These are phyloP conservation scores for Micromys minutus DNA, from an alignment of 2,113 vertebrate species.

Conservation along the genomic window DNA sequence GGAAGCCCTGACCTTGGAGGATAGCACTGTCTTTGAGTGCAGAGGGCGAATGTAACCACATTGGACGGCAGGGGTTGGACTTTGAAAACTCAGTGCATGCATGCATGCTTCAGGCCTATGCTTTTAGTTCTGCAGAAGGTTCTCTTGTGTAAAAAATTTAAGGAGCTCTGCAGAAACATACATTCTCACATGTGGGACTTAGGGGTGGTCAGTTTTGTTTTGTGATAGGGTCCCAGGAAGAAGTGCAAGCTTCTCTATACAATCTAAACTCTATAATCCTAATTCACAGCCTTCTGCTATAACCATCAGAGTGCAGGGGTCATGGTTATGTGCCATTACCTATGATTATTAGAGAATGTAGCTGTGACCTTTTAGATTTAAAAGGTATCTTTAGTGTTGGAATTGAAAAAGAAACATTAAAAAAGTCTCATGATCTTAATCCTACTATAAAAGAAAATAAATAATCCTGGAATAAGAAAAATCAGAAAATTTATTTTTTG, in stretches of 20 bases:
- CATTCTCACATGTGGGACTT: background rate
- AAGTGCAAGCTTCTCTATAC: background rate
- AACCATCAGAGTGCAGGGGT: too few species aligned
- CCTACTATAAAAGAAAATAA: background rate
- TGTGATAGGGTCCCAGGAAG: background rate
- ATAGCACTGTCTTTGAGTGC: background rate
- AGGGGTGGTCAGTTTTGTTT: background rate
- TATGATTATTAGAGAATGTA: background rate
- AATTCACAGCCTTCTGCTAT: too few species aligned
- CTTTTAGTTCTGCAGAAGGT: background rate
- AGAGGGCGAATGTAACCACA: background rate
- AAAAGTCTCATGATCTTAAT: background rate
- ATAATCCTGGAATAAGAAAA: background rate
- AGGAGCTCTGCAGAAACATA: background rate
- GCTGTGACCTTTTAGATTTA: background rate
- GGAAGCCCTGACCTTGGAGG: background rate
- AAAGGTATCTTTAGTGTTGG: background rate
- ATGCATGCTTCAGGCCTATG: background rate
- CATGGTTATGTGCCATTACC: background rate
- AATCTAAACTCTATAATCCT: background rate
- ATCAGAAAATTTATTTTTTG: background rate
- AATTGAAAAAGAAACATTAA: background rate
- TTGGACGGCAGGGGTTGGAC: background rate
- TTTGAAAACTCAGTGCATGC: background rate
- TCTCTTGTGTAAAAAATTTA: background rate